These are phyloP conservation scores for Saccostrea echinata DNA, from an alignment of 1,140 invertebrate species.

Conservation along the genomic window DNA sequence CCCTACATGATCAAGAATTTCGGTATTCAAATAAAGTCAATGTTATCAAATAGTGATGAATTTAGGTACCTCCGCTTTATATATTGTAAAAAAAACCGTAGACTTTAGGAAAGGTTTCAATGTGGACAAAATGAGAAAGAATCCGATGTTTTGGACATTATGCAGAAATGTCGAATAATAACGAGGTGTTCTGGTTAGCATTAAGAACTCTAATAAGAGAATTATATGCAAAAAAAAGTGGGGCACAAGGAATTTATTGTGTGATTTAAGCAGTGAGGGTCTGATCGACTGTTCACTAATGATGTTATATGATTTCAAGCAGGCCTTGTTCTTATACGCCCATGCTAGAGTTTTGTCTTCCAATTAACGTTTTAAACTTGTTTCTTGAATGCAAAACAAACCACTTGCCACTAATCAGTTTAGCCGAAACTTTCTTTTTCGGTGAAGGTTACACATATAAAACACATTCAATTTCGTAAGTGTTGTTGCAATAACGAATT, in stretches of 20 bases:
- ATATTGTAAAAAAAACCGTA: too few species aligned
- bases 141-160: background rate
- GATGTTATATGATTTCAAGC: constrained; percentile 25
- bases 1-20: too few species aligned
- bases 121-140: background rate
- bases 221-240: background rate
- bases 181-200: background rate
- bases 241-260: background rate
- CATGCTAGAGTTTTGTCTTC: background rate
- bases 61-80: too few species aligned
- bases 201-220: background rate
- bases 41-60: too few species aligned
- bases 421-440: background rate
- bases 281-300: background rate
- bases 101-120: too few species aligned
- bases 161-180: background rate
- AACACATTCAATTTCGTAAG: too few species aligned
- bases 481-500: too few species aligned
- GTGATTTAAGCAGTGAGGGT: background rate
- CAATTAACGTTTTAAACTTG: constrained; percentile 14
- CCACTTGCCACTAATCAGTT: background rate
- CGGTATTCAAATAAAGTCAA: too few species aligned
- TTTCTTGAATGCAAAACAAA: constrained; percentile 25
- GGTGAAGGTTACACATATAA: background rate
- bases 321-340: background rate